Evolutionary conservation across 1,140 invertebrate species (phyloP), one percentile per base, ranked within the genome.

Genomic region (Leucophenga varia): DNA sequence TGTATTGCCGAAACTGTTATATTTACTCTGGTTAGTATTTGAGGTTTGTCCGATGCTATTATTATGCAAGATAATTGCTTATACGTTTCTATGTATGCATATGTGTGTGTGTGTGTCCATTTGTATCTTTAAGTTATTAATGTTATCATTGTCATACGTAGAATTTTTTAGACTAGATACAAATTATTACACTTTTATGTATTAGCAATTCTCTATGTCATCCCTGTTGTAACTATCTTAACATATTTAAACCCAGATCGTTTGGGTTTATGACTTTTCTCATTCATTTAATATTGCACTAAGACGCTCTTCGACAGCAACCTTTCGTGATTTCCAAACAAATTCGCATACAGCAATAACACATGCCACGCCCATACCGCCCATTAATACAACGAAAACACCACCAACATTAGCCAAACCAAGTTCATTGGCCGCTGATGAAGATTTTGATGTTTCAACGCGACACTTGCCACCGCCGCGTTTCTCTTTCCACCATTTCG

Each of bases 401-500:
- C 95, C 94, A 37, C 93, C 93, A 28, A 97, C 92, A 72, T 95
- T 96, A 9, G 90, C 90, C 53, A 97, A 78, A 8, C 91, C 90
- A 46, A 91, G 77, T 77, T 91, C 89, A 75, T 90, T 91, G 16
- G 89, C 89, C 2, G 88, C 85, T 51, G 87, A 90, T 51, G 86
- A 89, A 14, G 86, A 87, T 74, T 91, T 91, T n/a, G 86, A 87
- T 31, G 85, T 85, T 55, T 91, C 89, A 54, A 90, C 89, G 63
- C 86, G 81, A 74, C 90, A 93, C 28, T 85, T 83, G 46, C 88
- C 88, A 10, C 89, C 90, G 6, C 89, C 90, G 20, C 88, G 81
- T 78, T 90, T 90, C 74, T 93, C 88, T 76, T 94, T 94, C 93
- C 93, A 96, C 94, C 93, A 97, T 74, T 90, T 88, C 13, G 91